These are phyloP conservation scores for Metalampra italica DNA, from an alignment of 2,888 invertebrate species.

Conservation along the genomic window DNA sequence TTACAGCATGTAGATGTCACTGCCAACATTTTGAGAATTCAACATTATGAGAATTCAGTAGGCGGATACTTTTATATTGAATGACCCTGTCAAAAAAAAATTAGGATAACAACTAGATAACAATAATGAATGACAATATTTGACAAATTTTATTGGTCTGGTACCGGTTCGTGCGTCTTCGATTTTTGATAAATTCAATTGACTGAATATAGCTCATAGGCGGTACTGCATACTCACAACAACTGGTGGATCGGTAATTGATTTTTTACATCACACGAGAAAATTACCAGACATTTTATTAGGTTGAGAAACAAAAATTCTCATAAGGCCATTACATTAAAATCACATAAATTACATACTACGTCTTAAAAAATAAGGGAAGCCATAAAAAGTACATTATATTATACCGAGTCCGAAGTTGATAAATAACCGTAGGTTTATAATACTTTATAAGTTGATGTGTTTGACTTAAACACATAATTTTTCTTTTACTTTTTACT, in stretches of 20 bases:
- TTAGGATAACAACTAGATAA: too few relatives aligned
- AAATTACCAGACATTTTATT: background rate
- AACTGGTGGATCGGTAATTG: conserved; percentile 13
- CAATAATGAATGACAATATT: too few relatives aligned
- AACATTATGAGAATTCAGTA: too few relatives aligned
- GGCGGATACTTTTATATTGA: too few relatives aligned
- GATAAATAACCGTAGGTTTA: conserved; percentile 37
- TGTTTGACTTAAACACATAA: background rate
- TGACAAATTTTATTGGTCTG: too few relatives aligned
- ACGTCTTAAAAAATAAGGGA: conserved; percentile 37
- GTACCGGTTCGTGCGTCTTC: too few relatives aligned
- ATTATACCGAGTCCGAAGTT: conserved; percentile 31
- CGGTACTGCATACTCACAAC: too few relatives aligned
- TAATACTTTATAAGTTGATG: background rate
- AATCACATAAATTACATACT: conserved; percentile 49
- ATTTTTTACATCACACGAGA: conserved; percentile 17
- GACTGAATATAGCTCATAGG: too few relatives aligned
- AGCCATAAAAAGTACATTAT: conserved; percentile 56
- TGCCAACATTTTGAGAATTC: too few relatives aligned
- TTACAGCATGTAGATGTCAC: too few relatives aligned
- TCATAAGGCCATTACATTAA: conserved; percentile 34
- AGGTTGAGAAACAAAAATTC: background rate
- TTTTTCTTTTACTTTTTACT: background rate
- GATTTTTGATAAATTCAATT: too few relatives aligned
- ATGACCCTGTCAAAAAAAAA: too few relatives aligned